Evolutionary conservation across 2,888 invertebrate species (phyloP), one percentile per base, ranked within the genome.

Genomic region (Atrina japonica): DNA sequence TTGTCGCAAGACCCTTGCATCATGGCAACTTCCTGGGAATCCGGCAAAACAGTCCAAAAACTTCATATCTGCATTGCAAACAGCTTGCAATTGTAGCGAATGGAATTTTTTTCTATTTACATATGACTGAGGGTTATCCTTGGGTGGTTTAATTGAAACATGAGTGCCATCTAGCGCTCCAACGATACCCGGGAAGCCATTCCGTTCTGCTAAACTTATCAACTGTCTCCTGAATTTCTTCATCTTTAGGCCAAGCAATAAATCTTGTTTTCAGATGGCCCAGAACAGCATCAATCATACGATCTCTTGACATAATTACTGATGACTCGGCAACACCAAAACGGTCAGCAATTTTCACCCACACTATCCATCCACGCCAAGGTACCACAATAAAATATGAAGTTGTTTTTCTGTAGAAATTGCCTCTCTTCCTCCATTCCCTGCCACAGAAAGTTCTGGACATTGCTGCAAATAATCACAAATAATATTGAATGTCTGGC

Each of bases 21-120:
- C 74, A 59, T 77, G 77, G 23, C 58, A 58, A 21, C 70, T 74
- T 43, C 77, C 74, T 21, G 71, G 75, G n/a, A 29, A 70, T 11
- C 75, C 75, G 40, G 52, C 45, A 56, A 56, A 66, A 21, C 30
- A 29, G 45, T 75, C 53, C 0, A 53, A 53, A 35, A 72, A 71
- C 11, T 30, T 27, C 58, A 70, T 67, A 58, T 64, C 63, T 16
- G 35, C 43, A 16, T 52, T 52, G 30, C 72, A 72, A 40, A 75
- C 72, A n/a, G 66, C 72, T 52, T 72, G 71, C n/a, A 66, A 29
- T 27, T 69, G 64, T 1, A 72, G n/a, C 2, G 72, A 72, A 45
- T 69, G 64, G 49, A 55, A 69, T 25, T 41, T 14, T 27, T 72
- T 75, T 29, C 69, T 23, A 41, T 75, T 75, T 2, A 71, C 67